Conservation (phyloP, 2,113 vertebrate genomes). For the Sciurus niger region DNA sequence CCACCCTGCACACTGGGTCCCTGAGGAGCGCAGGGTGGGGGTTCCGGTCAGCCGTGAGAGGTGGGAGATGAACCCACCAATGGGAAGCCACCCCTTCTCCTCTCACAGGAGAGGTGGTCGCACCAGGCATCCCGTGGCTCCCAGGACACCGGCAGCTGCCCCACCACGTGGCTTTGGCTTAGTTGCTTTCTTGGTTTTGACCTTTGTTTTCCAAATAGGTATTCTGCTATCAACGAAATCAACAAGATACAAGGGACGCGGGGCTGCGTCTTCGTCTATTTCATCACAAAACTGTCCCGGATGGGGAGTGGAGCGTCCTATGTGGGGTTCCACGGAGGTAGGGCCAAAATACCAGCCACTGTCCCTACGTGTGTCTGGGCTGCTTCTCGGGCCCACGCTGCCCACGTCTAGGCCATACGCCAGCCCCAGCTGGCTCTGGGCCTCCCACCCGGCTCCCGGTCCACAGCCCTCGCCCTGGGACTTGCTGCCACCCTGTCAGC, state of each 20-base stretch:
- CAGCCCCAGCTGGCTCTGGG: too few relatives aligned
- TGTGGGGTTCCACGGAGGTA: constrained; percentile 96
- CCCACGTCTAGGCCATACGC: neutral
- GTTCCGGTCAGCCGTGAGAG: too few relatives aligned
- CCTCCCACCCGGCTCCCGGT: too few relatives aligned
- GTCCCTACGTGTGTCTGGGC: rapidly evolving
- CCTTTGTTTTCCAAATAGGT: constrained; percentile 86
- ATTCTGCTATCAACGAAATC: constrained; percentile 95
- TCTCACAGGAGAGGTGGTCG: too few relatives aligned
- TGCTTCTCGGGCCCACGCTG: rapidly evolving
- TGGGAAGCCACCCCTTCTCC: too few relatives aligned
- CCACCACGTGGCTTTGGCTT: rapidly evolving
- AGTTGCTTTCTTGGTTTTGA: neutral
- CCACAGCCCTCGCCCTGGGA: rapidly evolving
- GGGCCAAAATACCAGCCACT: rapidly evolving
- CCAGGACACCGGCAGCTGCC: rapidly evolving
- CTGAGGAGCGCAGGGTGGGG: too few relatives aligned
- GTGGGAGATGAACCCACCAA: too few relatives aligned
- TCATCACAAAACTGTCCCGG: constrained; percentile 95
- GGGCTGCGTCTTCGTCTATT: constrained; percentile 92
- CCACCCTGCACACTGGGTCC: too few relatives aligned
- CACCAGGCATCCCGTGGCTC: too few relatives aligned
- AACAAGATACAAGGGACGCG: constrained; percentile 88
- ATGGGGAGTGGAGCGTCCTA: constrained; percentile 93
- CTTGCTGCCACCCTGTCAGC: rapidly evolving